These are phyloP conservation scores for Linepithema humile DNA, from an alignment of 1,140 invertebrate species.

Conservation along the genomic window DNA sequence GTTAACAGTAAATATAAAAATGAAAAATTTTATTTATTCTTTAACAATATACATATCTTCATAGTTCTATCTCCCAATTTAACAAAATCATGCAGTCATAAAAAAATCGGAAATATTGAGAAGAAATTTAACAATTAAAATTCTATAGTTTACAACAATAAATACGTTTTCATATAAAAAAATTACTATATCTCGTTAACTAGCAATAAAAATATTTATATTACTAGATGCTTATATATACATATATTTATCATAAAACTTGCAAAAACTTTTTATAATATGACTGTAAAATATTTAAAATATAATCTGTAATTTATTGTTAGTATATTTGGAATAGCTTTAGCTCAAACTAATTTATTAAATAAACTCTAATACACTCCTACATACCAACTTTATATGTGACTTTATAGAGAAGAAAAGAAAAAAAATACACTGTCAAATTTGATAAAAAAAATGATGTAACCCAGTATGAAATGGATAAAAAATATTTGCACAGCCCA, in stretches of 20 bases:
- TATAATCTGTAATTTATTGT: conserved; percentile 22
- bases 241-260: conserved; percentile 48
- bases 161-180: conserved; percentile 26
- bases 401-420: background rate
- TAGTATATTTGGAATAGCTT: conserved; percentile 25
- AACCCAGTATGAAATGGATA: too few species aligned
- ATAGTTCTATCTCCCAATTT: background rate
- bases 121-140: conserved; percentile 37
- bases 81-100: conserved; percentile 44
- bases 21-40: conserved; percentile 69
- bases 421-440: background rate
- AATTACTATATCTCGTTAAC: conserved; percentile 26
- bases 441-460: background rate
- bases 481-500: too few species aligned
- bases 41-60: conserved; percentile 63
- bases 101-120: conserved; percentile 44
- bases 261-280: background rate
- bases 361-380: background rate
- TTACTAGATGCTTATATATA: conserved; percentile 39
- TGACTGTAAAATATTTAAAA: background rate
- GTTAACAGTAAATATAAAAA: conserved; percentile 57
- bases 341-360: conserved; percentile 1
- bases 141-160: conserved; percentile 4
- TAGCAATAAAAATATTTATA: conserved; percentile 45
- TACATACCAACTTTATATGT: background rate